Conservation (phyloP, 1,140 invertebrate species). For the Heliconius nattereri region DNA sequence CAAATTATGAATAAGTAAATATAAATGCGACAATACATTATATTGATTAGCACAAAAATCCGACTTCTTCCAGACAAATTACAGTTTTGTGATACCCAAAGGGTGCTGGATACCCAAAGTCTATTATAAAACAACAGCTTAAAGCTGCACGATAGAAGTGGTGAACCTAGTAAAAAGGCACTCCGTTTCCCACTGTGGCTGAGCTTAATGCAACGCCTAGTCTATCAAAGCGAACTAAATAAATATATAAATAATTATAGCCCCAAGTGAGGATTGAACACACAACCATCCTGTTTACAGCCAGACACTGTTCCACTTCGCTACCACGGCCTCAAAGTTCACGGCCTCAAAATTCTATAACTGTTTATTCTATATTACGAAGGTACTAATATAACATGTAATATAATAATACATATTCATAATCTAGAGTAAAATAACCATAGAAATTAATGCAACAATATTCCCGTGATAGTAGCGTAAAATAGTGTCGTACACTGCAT, state of each 20-base stretch:
- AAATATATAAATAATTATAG: not conserved
- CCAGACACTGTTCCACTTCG: not conserved
- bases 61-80: no score
- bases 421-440: constrained; percentile 9
- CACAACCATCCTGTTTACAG: not conserved
- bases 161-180: no score
- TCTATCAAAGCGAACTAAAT: not conserved
- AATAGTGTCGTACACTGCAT: constrained; percentile 54
- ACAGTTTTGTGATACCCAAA: no score
- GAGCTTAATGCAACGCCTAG: not conserved
- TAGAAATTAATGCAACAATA: constrained; percentile 11
- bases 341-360: no score
- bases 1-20: no score
- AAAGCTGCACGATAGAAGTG: no score
- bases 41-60: no score
- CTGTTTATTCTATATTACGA: not conserved
- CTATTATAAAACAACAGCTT: no score
- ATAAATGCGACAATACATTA: no score
- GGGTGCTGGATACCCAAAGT: no score
- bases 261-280: not conserved
- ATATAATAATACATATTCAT: not conserved
- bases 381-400: not conserved
- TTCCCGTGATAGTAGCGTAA: constrained; percentile 30
- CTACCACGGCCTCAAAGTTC: not conserved
- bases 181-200: no score